Evolutionary conservation across 2,113 vertebrate genomes (phyloP).

Genomic region (Rhinolophus sinicus): DNA sequence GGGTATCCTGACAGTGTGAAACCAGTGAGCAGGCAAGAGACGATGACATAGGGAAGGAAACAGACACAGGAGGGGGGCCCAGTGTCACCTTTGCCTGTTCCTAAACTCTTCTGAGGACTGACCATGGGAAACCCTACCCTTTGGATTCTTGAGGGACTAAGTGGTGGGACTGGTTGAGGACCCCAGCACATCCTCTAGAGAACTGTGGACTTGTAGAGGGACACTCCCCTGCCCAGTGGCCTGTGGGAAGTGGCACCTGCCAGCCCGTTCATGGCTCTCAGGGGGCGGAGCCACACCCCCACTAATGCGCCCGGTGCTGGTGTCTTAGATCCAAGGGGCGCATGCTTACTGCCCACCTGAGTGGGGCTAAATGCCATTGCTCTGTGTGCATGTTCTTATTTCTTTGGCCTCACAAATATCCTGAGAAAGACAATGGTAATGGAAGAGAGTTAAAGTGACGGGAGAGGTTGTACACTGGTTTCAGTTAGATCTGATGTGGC

Average conservation of each 20-base stretch:
- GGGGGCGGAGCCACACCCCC: background rate
- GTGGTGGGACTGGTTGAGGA: background rate
- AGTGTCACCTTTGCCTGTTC: background rate
- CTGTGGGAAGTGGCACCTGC: background rate
- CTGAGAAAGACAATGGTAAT: background rate
- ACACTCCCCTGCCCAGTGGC: background rate
- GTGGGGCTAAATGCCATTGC: no score
- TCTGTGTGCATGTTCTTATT: rapidly evolving
- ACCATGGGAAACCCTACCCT: no score
- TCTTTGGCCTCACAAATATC: background rate
- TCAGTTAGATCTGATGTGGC: no score
- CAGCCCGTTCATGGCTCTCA: rapidly evolving
- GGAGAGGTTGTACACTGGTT: background rate
- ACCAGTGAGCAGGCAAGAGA: background rate
- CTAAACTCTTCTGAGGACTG: background rate
- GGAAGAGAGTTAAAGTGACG: background rate
- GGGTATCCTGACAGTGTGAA: background rate
- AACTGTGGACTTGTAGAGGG: background rate
- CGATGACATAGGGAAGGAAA: background rate
- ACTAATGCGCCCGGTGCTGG: rapidly evolving
- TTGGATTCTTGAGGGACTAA: background rate
- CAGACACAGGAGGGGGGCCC: rapidly evolving
- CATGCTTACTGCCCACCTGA: rapidly evolving
- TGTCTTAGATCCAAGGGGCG: background rate
- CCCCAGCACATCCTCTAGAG: background rate